Evolutionary conservation across 2,888 invertebrate genomes (phyloP).

Genomic region (Stenotaenia linearis): DNA sequence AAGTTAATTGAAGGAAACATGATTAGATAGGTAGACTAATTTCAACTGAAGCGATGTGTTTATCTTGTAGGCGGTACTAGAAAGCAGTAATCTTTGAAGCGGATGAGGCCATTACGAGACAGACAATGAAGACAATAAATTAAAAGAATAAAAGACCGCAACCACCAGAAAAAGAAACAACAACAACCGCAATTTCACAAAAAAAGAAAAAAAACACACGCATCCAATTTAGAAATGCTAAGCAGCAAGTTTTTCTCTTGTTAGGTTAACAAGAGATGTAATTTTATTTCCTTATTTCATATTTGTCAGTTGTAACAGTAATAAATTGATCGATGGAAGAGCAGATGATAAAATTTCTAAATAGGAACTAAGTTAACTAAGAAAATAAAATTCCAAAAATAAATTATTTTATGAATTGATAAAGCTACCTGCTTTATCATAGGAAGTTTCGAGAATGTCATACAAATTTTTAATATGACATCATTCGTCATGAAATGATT

Average conservation of each 20-base stretch:
- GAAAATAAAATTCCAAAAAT: too few species aligned
- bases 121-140: neutral
- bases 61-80: neutral
- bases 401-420: too few species aligned
- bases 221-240: neutral
- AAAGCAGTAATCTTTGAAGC: slow-evolving; percentile 16
- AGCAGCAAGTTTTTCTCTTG: neutral
- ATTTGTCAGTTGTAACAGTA: too few species aligned
- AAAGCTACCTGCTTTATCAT: too few species aligned
- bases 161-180: neutral
- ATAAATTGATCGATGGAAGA: too few species aligned
- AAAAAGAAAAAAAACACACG: neutral
- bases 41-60: neutral
- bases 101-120: neutral
- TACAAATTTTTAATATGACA: too few species aligned
- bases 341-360: too few species aligned
- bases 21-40: neutral
- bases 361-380: too few species aligned
- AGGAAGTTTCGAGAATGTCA: too few species aligned
- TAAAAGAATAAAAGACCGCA: neutral
- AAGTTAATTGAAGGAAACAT: neutral
- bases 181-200: neutral
- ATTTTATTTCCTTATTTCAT: too few species aligned
- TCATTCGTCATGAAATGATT: too few species aligned
- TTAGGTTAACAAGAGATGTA: neutral